Evolutionary conservation across 1,140 invertebrate genomes (phyloP).

Genomic region (Linepithema humile): DNA sequence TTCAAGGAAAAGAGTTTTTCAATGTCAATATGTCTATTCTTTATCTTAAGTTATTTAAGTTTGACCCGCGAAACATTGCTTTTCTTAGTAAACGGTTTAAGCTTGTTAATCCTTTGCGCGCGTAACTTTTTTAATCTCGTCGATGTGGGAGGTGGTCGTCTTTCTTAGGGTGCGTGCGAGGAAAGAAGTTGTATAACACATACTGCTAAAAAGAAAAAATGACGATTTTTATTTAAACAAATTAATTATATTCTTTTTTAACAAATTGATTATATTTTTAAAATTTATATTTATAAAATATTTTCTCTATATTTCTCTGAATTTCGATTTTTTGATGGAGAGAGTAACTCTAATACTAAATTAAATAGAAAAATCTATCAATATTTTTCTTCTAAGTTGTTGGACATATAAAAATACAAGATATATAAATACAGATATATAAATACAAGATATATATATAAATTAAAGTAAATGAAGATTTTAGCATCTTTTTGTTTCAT

Average conservation of each 20-base stretch:
- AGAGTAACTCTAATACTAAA: no score
- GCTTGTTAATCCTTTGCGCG: slow-evolving; percentile 42
- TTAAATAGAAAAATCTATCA: no score
- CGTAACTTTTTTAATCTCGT: slow-evolving; percentile 50
- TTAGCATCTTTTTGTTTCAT: not conserved
- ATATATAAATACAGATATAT: no score
- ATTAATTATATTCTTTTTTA: slow-evolving; percentile 25
- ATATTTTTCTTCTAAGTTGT: not conserved
- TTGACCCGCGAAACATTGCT: slow-evolving; percentile 31
- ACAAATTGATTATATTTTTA: not conserved
- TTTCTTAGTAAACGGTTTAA: slow-evolving; percentile 34
- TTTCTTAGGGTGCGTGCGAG: slow-evolving; percentile 18
- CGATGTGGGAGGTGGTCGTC: not conserved
- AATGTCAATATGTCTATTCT: not conserved
- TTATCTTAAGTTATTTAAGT: slow-evolving; percentile 29
- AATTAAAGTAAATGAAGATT: not conserved
- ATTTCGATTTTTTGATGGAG: no score
- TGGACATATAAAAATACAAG: no score
- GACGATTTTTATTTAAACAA: not conserved
- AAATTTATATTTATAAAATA: no score
- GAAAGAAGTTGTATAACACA: not conserved
- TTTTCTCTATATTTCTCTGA: no score
- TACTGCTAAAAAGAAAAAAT: not conserved
- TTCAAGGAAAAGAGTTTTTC: not conserved
- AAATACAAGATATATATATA: not conserved